A percentile compares a stretch with the other conserved stretches of the same genome.
Evolutionary conservation across 2,888 invertebrate species (phyloP).

Genomic region (Andrena dorsata): DNA sequence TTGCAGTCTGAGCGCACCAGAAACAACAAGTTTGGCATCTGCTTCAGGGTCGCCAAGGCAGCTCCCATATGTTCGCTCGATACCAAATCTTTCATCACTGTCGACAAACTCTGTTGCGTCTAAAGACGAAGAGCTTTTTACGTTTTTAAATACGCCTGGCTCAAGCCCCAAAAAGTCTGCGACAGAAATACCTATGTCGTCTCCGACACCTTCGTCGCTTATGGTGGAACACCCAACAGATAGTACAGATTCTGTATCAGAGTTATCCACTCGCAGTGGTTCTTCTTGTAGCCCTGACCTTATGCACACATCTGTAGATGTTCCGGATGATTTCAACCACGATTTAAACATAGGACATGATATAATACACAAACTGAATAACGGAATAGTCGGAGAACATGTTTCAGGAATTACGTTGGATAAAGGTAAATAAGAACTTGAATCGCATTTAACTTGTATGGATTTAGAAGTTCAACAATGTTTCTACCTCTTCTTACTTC

Average conservation of each 20-base stretch:
- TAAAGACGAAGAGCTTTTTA: conserved; percentile 75
- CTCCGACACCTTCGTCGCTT: conserved; percentile 75
- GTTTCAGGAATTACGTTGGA: conserved; percentile 84
- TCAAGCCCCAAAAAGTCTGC: conserved; percentile 66
- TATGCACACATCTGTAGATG: conserved; percentile 69
- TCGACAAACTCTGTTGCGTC: conserved; percentile 35
- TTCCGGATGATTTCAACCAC: conserved; percentile 62
- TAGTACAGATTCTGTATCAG: conserved; percentile 77
- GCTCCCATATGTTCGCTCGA: conserved; percentile 42
- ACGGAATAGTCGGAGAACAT: conserved; percentile 24
- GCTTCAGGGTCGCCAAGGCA: conserved; percentile 41
- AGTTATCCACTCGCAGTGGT: conserved; percentile 74
- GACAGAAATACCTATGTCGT: conserved; percentile 52
- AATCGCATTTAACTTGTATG: background rate
- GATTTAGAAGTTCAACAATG: background rate
- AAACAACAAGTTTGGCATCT: conserved; percentile 25
- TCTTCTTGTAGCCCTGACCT: conserved; percentile 73
- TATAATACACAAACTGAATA: conserved; percentile 13
- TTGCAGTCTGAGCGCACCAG: conserved; percentile 40
- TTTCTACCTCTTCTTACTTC: conserved; percentile 16
- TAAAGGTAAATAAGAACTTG: conserved; percentile 46
- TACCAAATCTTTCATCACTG: conserved; percentile 52
- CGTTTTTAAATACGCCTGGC: conserved; percentile 73
- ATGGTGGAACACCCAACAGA: conserved; percentile 75
- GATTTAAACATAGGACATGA: conserved; percentile 40